phyloP scores from a whole-genome alignment of 2,113 vertebrate genomes.

The Nycticebus coucang region DNA sequence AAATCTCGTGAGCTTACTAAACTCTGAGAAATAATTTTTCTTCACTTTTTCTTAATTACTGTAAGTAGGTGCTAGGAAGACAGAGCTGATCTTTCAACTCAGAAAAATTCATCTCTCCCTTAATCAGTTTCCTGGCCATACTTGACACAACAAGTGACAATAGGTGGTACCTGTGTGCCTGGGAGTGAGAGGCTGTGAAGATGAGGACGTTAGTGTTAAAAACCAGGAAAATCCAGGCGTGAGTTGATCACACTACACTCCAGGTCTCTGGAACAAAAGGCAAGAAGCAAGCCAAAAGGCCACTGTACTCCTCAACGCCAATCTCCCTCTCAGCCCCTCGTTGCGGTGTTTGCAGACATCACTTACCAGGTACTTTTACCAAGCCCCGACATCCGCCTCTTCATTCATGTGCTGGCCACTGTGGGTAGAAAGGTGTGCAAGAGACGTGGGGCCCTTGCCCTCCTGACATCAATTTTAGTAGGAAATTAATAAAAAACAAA shows the following conservation, averaged over 20 bases:
- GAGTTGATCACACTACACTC: neutral
- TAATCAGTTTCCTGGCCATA: neutral
- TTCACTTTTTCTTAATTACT: neutral
- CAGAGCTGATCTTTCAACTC: neutral
- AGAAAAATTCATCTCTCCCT: conserved; percentile 12
- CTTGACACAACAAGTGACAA: neutral
- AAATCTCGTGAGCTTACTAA: neutral
- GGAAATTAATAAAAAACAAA: neutral
- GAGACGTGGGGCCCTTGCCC: neutral
- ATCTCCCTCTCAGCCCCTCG: neutral
- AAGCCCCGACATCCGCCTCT: neutral
- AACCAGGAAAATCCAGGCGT: neutral
- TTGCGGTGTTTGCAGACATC: neutral
- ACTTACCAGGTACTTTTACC: neutral
- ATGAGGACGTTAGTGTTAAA: neutral
- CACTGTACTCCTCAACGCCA: neutral
- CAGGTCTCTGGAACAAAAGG: neutral
- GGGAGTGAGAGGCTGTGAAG: neutral
- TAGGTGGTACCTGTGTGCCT: neutral
- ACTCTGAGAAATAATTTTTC: neutral
- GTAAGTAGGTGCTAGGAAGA: neutral
- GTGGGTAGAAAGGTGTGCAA: neutral
- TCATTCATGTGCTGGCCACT: neutral
- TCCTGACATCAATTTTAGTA: neutral
- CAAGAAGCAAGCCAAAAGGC: neutral